Base-by-base conservation (phyloP, 2,888 invertebrate species). In the Syrista parreyssii region DNA sequence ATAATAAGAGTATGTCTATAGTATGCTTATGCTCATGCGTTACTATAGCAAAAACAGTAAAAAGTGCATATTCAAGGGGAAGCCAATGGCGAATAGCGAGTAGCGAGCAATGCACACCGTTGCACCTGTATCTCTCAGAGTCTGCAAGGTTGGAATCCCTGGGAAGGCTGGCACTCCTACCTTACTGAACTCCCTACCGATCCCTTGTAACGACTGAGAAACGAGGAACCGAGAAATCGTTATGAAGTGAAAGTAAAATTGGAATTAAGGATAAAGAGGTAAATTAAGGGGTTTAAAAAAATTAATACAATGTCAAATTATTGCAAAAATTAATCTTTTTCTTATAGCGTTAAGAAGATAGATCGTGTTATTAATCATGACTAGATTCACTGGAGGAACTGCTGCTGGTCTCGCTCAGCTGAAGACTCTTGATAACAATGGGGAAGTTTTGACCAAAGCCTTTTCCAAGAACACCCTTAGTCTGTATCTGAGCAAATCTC, bases 101-200 rank as follows among this genome's bases (percentile, higher is more conserved):
- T 79, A 80, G 77, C 78, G 80, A 78, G 78, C 78, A 82, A 73
- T 77, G 81, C 73, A 79, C 86, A 84, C 84, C 84, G 85, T 86
- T 86, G 84, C 87, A 87, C 87, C 87, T 87, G 84, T 86, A 85
- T 81, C 82, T 84, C 79, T 80, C 80, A 81, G 74, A 82, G 74
- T 79, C 76, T 40, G 40, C 40, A 40, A 40, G 40, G 40, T 40
- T 40, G 23, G 40, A 32, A 32, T 69, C 71, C 71, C 71, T 69
- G 31, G 30, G 31, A 69, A 69, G 31, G 31, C 79, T 86, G 86
- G 83, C 83, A 86, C 85, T 85, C 85, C 85, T 86, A 86, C 84
- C 85, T 86, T 85, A 86, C 85, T 85, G 85, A 87, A 84, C 85
- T 80, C 84, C 78, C 79, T 72, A 77, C 40, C 40, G 40, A 40